These are phyloP conservation scores for Gonioctena quinquepunctata DNA, from an alignment of 1,140 invertebrate genomes.

Conservation along the genomic window DNA sequence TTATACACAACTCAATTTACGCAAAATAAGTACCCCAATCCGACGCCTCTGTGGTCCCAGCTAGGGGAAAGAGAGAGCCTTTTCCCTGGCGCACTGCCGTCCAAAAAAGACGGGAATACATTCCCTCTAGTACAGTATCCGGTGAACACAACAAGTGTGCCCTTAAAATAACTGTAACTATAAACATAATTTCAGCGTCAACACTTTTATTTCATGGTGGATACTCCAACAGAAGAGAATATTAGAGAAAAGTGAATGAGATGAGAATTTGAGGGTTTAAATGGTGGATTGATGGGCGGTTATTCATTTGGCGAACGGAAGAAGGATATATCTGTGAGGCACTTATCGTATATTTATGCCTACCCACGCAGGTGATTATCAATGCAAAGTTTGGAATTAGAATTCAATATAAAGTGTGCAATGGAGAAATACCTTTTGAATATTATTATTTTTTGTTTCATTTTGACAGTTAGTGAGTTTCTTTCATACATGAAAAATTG, in stretches of 20 bases:
- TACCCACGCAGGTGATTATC: too few relatives aligned
- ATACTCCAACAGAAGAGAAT: conserved; percentile 35
- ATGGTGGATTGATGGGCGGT: background rate
- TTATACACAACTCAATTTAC: too few relatives aligned
- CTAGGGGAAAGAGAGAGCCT: background rate
- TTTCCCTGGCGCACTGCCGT: background rate
- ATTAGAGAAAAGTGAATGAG: conserved; percentile 35
- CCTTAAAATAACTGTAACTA: conserved; percentile 56
- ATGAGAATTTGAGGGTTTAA: conserved; percentile 9
- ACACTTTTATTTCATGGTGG: conserved; percentile 50
- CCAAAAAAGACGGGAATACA: conserved; percentile 4
- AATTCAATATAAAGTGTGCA: too few relatives aligned
- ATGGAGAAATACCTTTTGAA: too few relatives aligned
- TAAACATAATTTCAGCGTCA: conserved; percentile 55
- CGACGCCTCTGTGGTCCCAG: background rate
- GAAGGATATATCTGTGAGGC: too few relatives aligned
- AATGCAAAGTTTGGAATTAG: too few relatives aligned
- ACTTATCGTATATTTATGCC: too few relatives aligned
- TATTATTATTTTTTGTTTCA: too few relatives aligned
- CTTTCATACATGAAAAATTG: too few relatives aligned
- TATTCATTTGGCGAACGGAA: too few relatives aligned
- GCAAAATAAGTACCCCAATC: too few relatives aligned
- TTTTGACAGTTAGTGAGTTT: too few relatives aligned
- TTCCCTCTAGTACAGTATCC: conserved; percentile 15
- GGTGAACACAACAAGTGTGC: conserved; percentile 54